Percentiles rank a stretch among this genome's conserved stretches.
Conservation (phyloP, 2,888 invertebrate species). For the Stegophylla sp. region DNA sequence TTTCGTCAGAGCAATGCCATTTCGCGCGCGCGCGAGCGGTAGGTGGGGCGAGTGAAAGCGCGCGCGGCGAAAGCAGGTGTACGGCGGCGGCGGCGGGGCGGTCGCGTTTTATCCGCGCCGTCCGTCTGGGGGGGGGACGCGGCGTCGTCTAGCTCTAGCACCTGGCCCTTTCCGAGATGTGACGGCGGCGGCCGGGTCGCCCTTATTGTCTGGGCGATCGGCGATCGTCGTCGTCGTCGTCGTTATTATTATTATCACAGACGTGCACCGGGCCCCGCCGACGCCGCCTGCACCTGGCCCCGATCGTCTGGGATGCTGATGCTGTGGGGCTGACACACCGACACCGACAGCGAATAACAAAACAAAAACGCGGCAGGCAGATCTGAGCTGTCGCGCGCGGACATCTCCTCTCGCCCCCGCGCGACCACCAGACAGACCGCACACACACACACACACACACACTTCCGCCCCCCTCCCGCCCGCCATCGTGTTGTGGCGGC, state of each 20-base stretch:
- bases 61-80: conserved; percentile 55
- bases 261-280: conserved; percentile 19
- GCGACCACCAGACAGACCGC: too few relatives aligned
- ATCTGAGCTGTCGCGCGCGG: neutral
- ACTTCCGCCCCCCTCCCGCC: neutral
- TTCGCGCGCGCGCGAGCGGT: too few relatives aligned
- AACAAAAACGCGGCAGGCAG: neutral
- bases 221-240: neutral
- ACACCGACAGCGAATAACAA: neutral
- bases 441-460: neutral
- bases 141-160: too few relatives aligned
- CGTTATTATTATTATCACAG: neutral
- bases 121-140: too few relatives aligned
- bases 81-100: neutral
- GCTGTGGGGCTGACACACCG: neutral
- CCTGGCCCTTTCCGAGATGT: too few relatives aligned
- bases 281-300: conserved; percentile 29
- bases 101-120: too few relatives aligned
- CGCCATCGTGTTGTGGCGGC: neutral
- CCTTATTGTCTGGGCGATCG: neutral
- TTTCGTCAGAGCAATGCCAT: too few relatives aligned
- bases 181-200: neutral
- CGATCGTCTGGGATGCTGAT: neutral
- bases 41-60: conserved; percentile 18
- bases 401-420: too few relatives aligned